phyloP scores from a whole-genome alignment of 2,113 vertebrate species.

The Acanthisitta chloris region DNA sequence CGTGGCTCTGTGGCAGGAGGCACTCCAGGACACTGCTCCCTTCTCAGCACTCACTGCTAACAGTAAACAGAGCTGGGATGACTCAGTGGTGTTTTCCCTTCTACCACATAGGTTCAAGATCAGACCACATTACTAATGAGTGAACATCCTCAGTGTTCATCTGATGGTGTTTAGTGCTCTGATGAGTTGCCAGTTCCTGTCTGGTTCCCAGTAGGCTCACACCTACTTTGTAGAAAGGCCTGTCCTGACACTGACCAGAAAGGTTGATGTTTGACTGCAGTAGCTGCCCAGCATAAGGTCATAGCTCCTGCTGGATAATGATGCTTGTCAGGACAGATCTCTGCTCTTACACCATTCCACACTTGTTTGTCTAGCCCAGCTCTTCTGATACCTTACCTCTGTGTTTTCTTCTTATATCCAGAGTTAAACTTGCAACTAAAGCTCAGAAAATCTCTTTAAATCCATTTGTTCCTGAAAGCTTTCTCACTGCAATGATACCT shows the following conservation, averaged over 20 bases:
- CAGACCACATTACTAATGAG: background rate
- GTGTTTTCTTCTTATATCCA: background rate
- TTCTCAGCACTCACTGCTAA: background rate
- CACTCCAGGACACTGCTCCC: background rate
- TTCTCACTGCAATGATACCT: background rate
- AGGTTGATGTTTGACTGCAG: background rate
- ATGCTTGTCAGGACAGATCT: background rate
- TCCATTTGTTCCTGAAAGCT: background rate
- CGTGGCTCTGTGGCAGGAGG: background rate
- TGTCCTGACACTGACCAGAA: background rate
- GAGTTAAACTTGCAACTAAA: background rate
- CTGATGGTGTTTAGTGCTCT: background rate
- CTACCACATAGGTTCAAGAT: background rate
- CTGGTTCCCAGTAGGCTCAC: background rate
- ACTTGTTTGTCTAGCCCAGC: background rate
- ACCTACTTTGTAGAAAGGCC: background rate
- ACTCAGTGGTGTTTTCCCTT: slow-evolving; percentile 10
- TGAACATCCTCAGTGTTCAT: accelerated
- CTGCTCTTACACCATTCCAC: background rate
- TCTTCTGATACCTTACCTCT: background rate
- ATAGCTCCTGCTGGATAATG: background rate
- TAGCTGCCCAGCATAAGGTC: background rate
- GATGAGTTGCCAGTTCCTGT: background rate
- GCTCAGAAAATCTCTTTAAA: slow-evolving; percentile 3
- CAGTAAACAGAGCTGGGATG: background rate